Percentiles rank a stretch among this genome's conserved stretches.
Conservation (phyloP, 1,140 invertebrate genomes). For the Cotesia chilonis region DNA sequence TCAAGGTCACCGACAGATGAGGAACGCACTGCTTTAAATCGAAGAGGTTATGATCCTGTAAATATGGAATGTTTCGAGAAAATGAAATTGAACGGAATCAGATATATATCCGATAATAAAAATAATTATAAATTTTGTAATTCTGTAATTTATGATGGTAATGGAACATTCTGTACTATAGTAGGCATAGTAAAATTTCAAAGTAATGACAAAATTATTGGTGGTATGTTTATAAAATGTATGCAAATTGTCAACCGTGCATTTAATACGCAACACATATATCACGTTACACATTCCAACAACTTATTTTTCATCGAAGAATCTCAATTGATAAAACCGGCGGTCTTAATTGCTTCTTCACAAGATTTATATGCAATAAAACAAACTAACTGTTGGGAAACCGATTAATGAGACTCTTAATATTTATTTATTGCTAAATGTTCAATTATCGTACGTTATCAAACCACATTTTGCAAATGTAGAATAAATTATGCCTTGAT, state of each 20-base stretch:
- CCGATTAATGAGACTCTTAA: too few relatives aligned
- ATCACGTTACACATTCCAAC: constrained; percentile 3
- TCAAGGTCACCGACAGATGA: background rate
- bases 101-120: background rate
- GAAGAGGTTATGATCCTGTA: background rate
- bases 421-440: too few relatives aligned
- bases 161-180: constrained; percentile 13
- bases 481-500: too few relatives aligned
- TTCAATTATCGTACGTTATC: too few relatives aligned
- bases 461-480: too few relatives aligned
- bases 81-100: constrained; percentile 14
- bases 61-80: background rate
- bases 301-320: constrained; percentile 17
- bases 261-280: constrained; percentile 18
- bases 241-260: background rate
- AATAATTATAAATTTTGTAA: constrained; percentile 21
- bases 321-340: background rate
- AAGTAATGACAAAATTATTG: background rate
- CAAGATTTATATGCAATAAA: background rate
- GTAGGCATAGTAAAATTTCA: constrained; percentile 4
- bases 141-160: constrained; percentile 11
- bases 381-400: constrained; percentile 24
- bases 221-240: constrained; percentile 20
- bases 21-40: background rate
- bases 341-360: background rate